Conservation (phyloP, 2,113 vertebrate genomes). For the Corythaeola cristata region DNA sequence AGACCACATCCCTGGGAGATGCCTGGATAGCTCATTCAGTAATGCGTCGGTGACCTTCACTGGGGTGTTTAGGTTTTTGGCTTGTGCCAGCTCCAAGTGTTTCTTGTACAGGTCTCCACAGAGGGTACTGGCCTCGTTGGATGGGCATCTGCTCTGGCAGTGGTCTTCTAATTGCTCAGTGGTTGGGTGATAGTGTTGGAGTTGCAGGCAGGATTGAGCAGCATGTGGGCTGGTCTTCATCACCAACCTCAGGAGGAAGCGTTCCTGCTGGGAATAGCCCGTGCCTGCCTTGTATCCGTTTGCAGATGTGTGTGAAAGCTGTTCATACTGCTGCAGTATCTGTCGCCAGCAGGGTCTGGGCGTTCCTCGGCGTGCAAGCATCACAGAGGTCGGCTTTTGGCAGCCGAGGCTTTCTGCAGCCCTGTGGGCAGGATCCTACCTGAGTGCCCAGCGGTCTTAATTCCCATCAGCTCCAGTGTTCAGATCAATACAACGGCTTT, state of each 20-base stretch:
- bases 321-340: rapidly evolving
- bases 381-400: not conserved
- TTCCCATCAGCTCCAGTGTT: not conserved
- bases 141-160: not conserved
- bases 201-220: not conserved
- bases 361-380: not conserved
- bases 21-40: not conserved
- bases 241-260: not conserved
- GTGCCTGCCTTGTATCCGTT: not conserved
- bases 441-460: not conserved
- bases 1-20: not conserved
- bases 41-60: not conserved
- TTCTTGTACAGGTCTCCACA: not conserved
- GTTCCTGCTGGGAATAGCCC: not conserved
- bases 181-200: not conserved
- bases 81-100: not conserved
- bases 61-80: not conserved
- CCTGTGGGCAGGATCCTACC: not conserved
- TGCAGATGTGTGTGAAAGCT: not conserved
- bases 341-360: not conserved
- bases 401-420: not conserved
- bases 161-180: not conserved
- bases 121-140: not conserved
- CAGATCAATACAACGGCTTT: not conserved
- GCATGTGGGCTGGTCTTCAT: not conserved